These are phyloP conservation scores for Neodiprion pinetum DNA, from an alignment of 1,140 invertebrate species.

Conservation along the genomic window DNA sequence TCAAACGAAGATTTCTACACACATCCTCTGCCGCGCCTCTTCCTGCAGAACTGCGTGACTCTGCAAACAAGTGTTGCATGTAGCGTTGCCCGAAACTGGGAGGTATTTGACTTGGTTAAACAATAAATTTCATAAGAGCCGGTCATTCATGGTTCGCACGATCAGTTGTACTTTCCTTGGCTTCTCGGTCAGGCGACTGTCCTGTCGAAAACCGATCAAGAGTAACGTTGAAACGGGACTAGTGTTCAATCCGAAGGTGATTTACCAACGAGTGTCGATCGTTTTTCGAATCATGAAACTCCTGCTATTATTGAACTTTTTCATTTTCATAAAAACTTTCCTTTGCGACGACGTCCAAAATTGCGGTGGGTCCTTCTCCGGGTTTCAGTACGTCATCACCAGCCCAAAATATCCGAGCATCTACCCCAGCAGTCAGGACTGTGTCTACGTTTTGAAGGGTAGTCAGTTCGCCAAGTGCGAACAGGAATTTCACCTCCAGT, in stretches of 20 bases:
- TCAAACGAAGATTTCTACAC: conserved; percentile 48
- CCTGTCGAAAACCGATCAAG: background rate
- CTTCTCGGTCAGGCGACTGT: conserved; percentile 7
- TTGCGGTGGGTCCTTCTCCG: conserved; percentile 48
- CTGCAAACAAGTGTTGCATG: conserved; percentile 13
- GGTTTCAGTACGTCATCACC: conserved; percentile 44
- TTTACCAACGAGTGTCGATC: background rate
- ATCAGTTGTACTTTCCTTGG: conserved; percentile 37
- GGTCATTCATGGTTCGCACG: conserved; percentile 23
- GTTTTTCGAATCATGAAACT: background rate
- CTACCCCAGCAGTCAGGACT: conserved; percentile 58
- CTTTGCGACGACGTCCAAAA: background rate
- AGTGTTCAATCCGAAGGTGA: background rate
- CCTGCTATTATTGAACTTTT: background rate
- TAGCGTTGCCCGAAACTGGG: conserved; percentile 42
- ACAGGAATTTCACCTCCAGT: conserved; percentile 63
- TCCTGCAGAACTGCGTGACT: conserved; percentile 37
- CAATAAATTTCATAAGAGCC: conserved; percentile 46
- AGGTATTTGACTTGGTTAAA: conserved; percentile 52
- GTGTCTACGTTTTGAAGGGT: conserved; percentile 62
- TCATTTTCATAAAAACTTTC: background rate
- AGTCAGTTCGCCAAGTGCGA: conserved; percentile 55
- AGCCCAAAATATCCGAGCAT: conserved; percentile 62
- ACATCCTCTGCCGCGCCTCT: conserved; percentile 45
- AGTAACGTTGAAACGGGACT: background rate